Percentiles rank a stretch among this genome's conserved stretches.
Evolutionary conservation across 64 coral and sea anemone species (phyloP).

Genomic region (Trachythela sp.): DNA sequence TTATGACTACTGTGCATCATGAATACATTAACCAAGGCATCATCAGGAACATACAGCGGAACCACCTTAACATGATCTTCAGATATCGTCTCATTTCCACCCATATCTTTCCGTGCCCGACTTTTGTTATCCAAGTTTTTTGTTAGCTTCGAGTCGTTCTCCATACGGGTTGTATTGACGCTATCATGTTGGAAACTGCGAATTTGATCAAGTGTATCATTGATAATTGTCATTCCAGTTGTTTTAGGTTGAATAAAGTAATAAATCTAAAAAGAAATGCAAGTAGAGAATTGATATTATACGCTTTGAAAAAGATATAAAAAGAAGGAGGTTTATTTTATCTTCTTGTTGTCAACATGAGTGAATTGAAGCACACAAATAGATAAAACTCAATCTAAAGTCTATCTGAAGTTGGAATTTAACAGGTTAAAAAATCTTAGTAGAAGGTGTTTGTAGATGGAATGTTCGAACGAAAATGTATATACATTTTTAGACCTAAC

Average conservation of each 20-base stretch:
- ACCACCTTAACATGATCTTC: not conserved
- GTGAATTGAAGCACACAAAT: not conserved
- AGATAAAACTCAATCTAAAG: no score
- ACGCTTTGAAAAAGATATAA: not conserved
- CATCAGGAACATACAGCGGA: not conserved
- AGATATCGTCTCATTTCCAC: not conserved
- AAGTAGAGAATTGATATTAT: not conserved
- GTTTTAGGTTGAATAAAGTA: constrained; percentile 18
- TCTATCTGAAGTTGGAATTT: no score
- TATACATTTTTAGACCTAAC: no score
- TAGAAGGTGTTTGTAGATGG: no score
- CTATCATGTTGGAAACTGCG: not conserved
- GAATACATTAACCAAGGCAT: not conserved
- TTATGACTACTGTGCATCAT: not conserved
- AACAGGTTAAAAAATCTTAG: no score
- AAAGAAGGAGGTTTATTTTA: no score
- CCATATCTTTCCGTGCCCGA: not conserved
- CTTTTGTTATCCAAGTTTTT: no score
- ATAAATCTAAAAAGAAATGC: not conserved
- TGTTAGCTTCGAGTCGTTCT: not conserved
- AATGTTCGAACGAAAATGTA: no score
- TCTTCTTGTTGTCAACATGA: no score
- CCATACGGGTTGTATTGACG: not conserved
- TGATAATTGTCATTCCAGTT: not conserved
- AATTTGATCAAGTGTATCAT: not conserved